A percentile compares a stretch with the other conserved stretches of the same genome.
phyloP scores from a whole-genome alignment of 2,113 vertebrate species.

The Diadophis punctatus region DNA sequence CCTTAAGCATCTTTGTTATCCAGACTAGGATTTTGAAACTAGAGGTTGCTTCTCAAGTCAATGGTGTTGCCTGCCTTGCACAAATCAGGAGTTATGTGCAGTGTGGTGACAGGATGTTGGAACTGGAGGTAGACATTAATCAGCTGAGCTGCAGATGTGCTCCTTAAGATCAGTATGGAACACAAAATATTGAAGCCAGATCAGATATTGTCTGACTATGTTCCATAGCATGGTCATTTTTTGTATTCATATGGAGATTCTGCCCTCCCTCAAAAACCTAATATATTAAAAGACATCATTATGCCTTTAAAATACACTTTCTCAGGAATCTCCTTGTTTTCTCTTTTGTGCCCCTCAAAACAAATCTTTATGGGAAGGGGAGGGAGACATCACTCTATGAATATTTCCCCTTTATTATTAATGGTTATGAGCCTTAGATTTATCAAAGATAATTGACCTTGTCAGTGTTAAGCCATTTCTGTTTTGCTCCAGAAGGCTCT shows the following conservation, averaged over 20 bases:
- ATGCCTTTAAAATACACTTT: background rate
- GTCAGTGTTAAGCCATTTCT: slow-evolving; percentile 12
- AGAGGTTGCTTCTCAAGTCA: background rate
- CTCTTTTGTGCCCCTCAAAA: background rate
- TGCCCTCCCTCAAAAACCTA: background rate
- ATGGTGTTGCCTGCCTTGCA: background rate
- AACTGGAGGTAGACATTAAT: background rate
- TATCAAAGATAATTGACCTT: slow-evolving; percentile 41
- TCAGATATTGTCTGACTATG: background rate
- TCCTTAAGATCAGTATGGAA: background rate
- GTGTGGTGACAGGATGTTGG: background rate
- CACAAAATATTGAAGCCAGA: background rate
- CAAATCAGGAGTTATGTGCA: background rate
- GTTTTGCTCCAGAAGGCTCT: background rate
- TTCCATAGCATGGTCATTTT: background rate
- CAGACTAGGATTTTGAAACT: background rate
- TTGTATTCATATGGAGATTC: background rate
- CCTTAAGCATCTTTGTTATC: background rate
- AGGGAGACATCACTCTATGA: background rate
- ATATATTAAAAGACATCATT: background rate
- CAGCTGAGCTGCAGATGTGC: background rate
- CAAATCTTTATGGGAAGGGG: background rate
- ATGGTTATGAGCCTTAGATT: slow-evolving; percentile 17
- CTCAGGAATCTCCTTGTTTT: background rate
- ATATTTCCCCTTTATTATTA: slow-evolving; percentile 18